Evolutionary conservation across 2,113 vertebrate species (phyloP).

Genomic region (Pachycephala philippinensis): DNA sequence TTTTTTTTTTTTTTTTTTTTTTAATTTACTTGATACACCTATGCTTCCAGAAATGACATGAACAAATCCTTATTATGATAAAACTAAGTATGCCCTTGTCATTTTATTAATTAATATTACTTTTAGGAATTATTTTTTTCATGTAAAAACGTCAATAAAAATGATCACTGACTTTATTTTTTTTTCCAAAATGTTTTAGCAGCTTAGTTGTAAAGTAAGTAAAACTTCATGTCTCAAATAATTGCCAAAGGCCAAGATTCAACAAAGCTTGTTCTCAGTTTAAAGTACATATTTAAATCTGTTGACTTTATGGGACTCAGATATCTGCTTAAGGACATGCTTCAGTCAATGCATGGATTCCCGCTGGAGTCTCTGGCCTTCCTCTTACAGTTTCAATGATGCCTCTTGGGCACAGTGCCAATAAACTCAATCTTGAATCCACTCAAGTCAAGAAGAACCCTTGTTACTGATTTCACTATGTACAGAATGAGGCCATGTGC

Average conservation of each 20-base stretch:
- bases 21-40: background rate
- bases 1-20: background rate
- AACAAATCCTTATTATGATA: background rate
- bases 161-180: background rate
- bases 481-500: background rate
- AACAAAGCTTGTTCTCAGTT: background rate
- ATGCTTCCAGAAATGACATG: background rate
- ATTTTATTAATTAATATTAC: background rate
- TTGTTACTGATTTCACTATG: constrained; percentile 35
- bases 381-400: constrained; percentile 13
- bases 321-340: constrained; percentile 26
- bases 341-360: constrained; percentile 26
- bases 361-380: background rate
- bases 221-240: background rate
- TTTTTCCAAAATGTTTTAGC: background rate
- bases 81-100: background rate
- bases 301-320: background rate
- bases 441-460: constrained; percentile 38
- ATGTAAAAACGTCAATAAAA: background rate
- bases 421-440: constrained; percentile 20
- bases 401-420: background rate
- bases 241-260: background rate
- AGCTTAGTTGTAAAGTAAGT: background rate
- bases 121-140: background rate
- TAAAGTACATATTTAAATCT: constrained; percentile 38